phyloP scores from a whole-genome alignment of 2,888 invertebrate genomes.

The Agrochola lychnidis region DNA sequence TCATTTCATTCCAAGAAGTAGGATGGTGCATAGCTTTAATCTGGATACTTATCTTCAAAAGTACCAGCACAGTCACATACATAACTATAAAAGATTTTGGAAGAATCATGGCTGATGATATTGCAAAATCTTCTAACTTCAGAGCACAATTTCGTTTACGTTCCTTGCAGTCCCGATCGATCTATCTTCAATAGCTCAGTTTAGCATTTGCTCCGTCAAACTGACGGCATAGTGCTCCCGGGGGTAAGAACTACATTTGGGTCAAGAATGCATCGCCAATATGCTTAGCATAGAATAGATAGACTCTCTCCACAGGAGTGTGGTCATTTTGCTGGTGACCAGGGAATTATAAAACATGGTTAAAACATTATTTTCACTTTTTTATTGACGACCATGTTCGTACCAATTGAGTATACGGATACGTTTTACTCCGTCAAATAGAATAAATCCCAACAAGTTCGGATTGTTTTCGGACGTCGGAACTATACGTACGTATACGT shows the following conservation, averaged over 20 bases:
- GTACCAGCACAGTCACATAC: neutral
- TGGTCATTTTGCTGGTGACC: neutral
- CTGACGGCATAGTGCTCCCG: conserved; percentile 12
- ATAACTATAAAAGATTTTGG: neutral
- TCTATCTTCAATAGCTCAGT: conserved; percentile 15
- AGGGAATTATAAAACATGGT: no score
- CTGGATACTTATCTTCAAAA: neutral
- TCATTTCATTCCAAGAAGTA: no score
- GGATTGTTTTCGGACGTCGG: no score
- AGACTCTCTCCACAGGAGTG: neutral
- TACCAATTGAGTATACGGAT: no score
- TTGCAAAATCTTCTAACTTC: neutral
- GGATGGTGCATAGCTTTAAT: no score
- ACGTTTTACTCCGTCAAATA: no score
- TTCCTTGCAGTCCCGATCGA: conserved; percentile 10
- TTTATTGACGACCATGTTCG: no score
- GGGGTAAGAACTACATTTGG: conserved; percentile 19
- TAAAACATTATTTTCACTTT: no score
- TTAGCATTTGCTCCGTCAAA: conserved; percentile 33
- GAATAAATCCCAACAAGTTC: no score
- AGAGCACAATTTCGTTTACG: conserved; percentile 5
- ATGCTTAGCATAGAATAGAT: neutral
- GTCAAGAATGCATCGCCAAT: conserved; percentile 49
- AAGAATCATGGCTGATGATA: neutral
- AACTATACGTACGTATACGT: no score